These are phyloP conservation scores for Aphrophora alni DNA, from an alignment of 2,888 invertebrate species.

Conservation along the genomic window DNA sequence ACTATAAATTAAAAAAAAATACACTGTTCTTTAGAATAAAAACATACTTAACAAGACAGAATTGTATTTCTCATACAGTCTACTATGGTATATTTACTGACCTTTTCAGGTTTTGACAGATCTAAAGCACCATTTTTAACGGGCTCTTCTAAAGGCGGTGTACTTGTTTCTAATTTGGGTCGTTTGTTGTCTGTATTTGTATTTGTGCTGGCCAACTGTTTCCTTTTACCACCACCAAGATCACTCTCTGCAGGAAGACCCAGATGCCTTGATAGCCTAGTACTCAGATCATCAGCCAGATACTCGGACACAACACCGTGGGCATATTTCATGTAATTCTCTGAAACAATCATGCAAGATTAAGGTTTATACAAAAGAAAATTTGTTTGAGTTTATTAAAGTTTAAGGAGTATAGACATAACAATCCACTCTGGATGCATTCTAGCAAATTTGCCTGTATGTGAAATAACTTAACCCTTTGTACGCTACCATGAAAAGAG, in stretches of 20 bases:
- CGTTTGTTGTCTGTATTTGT: constrained; percentile 25
- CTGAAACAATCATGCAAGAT: constrained; percentile 60
- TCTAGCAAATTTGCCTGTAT: too few species aligned
- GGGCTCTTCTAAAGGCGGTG: constrained; percentile 55
- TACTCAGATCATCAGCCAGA: constrained; percentile 70
- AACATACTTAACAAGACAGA: too few species aligned
- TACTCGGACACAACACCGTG: constrained; percentile 83
- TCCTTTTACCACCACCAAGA: constrained; percentile 47
- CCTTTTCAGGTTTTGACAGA: constrained; percentile 57
- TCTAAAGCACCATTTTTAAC: constrained; percentile 54
- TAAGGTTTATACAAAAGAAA: too few species aligned
- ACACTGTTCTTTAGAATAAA: too few species aligned
- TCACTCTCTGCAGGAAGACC: constrained; percentile 66
- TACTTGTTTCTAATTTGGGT: constrained; percentile 42
- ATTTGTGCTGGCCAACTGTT: constrained; percentile 63
- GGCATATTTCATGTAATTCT: constrained; percentile 73
- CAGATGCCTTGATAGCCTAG: constrained; percentile 68
- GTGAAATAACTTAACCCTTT: too few species aligned
- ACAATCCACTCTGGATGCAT: too few species aligned
- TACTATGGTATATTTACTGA: too few species aligned
- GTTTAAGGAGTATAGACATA: too few species aligned
- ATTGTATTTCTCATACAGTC: too few species aligned
- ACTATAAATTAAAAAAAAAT: too few species aligned
- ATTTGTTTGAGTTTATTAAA: too few species aligned
- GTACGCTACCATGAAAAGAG: too few species aligned